Evolutionary conservation across 2,888 invertebrate genomes (phyloP).

Genomic region (Imbricaverruca yamaguchii): DNA sequence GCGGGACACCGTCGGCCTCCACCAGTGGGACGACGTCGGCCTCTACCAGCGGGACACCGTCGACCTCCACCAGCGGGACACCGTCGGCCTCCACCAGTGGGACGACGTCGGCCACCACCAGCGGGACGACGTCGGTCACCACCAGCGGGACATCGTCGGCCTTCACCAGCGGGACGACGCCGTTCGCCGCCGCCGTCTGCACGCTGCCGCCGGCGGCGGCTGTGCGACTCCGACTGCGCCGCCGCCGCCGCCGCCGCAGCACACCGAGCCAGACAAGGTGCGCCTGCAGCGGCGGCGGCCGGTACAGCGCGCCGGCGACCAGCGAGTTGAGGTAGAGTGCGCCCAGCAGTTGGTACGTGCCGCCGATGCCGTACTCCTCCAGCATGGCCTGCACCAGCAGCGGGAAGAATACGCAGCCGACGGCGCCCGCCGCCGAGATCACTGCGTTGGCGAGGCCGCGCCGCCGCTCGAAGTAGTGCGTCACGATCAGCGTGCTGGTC

Average conservation of each 20-base stretch:
- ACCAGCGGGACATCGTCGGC: not conserved
- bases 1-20: no score
- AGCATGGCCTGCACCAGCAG: conserved; percentile 76
- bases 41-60: no score
- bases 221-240: not conserved
- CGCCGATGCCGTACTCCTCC: not conserved
- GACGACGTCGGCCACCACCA: not conserved
- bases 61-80: no score
- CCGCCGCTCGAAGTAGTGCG: not conserved
- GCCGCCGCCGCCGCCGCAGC: not conserved
- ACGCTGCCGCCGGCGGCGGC: no score
- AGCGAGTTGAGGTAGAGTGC: not conserved
- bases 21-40: no score
- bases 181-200: no score
- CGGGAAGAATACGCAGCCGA: conserved; percentile 85
- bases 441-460: not conserved
- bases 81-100: no score
- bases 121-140: not conserved
- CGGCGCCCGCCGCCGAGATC: conserved; percentile 74
- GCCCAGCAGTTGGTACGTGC: not conserved
- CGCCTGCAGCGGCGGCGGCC: not conserved
- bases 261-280: not conserved
- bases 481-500: not conserved
- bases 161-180: not conserved
- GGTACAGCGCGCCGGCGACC: not conserved